Base-by-base conservation (phyloP, 2,888 invertebrate species). In the Heliconius charithonia region DNA sequence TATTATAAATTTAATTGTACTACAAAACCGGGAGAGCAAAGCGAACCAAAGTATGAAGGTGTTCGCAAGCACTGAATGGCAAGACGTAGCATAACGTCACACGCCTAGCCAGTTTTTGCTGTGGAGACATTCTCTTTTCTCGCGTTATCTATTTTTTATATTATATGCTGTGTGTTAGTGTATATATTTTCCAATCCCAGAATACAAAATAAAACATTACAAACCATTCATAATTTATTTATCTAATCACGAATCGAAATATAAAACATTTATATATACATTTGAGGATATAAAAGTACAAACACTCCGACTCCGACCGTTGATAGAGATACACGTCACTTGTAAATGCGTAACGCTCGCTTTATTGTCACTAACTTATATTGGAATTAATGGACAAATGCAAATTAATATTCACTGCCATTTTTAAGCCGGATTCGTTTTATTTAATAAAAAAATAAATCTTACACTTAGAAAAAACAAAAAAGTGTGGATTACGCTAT, bases 241-340 rank as follows among this genome's bases (percentile, higher is more conserved):
- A 84, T 85, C 83, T 89, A 87, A 88, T 85, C 85, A 86, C 88
- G 88, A 91, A 91, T 90, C 88, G 89, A 90, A 92, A 90, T 90
- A 91, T 89, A 93, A 90, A 91, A 92, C 87, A 86, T 87, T 85
- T 83, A 82, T 82, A 82, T 87, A 87, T 85, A 87, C 85, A 89
- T 88, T 87, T 85, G 87, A 88, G 73, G 83, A 90, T 94, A 94
- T 93, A 93, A 94, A 94, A 94, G 93, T 94, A 94, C 93, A 94
- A 94, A 94, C 89, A 87, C 90, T 87, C 87, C 19, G 25, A 25
- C 37, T 10, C 37, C 19, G 25, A 27, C n/a, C 4, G 25, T 89
- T 85, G 80, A 81, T 86, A 86, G 85, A 84, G 86, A 88, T 75
- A 89, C 88, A 65, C 51, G 74, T 76, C 71, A 70, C 32, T 67